Conservation (phyloP, 2,888 invertebrate species). For the Alitta virens region DNA sequence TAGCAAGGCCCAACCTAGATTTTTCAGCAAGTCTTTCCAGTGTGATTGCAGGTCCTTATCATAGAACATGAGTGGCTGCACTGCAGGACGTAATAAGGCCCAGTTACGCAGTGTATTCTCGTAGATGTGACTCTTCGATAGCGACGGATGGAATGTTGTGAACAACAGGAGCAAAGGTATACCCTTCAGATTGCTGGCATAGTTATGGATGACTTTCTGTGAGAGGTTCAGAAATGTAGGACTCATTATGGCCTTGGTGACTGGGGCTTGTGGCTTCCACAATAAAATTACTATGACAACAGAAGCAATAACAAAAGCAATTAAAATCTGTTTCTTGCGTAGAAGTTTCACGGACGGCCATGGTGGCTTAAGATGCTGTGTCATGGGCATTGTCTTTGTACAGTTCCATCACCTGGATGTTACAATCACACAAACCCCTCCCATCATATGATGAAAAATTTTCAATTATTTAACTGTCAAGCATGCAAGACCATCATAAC, state of each 20-base stretch:
- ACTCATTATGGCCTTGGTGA: not conserved
- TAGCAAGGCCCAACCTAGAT: conserved; percentile 13
- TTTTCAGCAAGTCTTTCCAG: conserved; percentile 1
- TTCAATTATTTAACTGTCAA: too few relatives aligned
- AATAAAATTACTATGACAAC: too few relatives aligned
- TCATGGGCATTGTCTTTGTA: too few relatives aligned
- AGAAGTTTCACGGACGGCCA: too few relatives aligned
- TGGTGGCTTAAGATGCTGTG: too few relatives aligned
- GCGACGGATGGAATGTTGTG: not conserved
- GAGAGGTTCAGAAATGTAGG: not conserved
- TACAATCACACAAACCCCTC: too few relatives aligned
- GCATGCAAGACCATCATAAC: too few relatives aligned
- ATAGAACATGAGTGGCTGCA: conserved; percentile 5
- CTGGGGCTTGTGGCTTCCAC: too few relatives aligned
- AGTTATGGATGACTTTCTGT: not conserved
- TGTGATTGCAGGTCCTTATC: conserved; percentile 1
- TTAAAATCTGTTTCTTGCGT: too few relatives aligned
- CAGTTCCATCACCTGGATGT: too few relatives aligned
- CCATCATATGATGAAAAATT: too few relatives aligned
- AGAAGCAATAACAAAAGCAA: too few relatives aligned
- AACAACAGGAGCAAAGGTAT: conserved; percentile 7
- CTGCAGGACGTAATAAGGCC: conserved; percentile 5
- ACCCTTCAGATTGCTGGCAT: not conserved
- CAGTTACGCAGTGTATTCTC: conserved; percentile 5
- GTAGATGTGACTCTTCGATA: conserved; percentile 4